Evolutionary conservation across 2,888 invertebrate species (phyloP).

Genomic region (Sphaerophoria rueppellii): DNA sequence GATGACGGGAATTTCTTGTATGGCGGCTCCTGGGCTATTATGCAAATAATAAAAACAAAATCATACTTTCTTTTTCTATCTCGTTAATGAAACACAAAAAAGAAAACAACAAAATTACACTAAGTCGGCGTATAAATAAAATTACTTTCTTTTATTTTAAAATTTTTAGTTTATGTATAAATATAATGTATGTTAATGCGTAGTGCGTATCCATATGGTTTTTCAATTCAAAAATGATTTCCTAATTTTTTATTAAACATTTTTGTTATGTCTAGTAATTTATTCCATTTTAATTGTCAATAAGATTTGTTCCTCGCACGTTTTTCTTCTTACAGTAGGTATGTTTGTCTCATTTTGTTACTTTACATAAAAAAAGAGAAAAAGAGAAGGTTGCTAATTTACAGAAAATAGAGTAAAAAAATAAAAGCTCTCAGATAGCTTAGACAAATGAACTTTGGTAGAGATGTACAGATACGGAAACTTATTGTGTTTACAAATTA

Average conservation of each 20-base stretch:
- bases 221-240: constrained; percentile 15
- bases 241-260: constrained; percentile 8
- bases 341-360: constrained; percentile 33
- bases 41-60: constrained; percentile 42
- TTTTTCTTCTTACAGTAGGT: constrained; percentile 14
- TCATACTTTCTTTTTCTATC: constrained; percentile 1
- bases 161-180: constrained; percentile 36
- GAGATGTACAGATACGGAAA: constrained; percentile 53
- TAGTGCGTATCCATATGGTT: neutral
- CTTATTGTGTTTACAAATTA: constrained; percentile 46
- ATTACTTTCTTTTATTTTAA: constrained; percentile 26
- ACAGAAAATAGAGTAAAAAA: constrained; percentile 24
- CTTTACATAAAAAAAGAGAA: constrained; percentile 43
- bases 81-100: constrained; percentile 18
- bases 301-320: constrained; percentile 58
- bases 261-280: constrained; percentile 30
- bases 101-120: constrained; percentile 49
- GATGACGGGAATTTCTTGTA: too few species aligned
- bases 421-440: constrained; percentile 35
- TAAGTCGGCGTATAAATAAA: constrained; percentile 63
- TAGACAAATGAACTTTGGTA: constrained; percentile 58
- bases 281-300: constrained; percentile 37
- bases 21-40: too few species aligned
- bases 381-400: constrained; percentile 25
- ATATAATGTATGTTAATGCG: constrained; percentile 35